phyloP scores from a whole-genome alignment of 1,140 invertebrate species.

The Platyscapa corneri region DNA sequence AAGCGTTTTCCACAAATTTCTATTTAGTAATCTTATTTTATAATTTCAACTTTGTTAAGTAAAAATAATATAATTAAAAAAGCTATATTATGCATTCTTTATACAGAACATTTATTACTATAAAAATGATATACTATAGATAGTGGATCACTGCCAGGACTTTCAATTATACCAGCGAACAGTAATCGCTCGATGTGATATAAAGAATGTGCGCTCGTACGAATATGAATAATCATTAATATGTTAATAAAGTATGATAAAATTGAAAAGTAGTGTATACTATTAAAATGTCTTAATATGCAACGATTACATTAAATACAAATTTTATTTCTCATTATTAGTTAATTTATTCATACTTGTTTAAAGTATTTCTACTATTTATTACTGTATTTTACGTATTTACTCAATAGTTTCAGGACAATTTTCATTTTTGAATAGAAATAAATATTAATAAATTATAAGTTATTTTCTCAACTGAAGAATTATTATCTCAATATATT shows the following conservation, averaged over 20 bases:
- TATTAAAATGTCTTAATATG: not conserved
- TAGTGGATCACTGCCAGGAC: conserved; percentile 50
- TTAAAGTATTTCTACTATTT: not conserved
- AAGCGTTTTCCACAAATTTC: conserved; percentile 8
- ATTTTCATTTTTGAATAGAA: not conserved
- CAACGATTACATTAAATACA: not conserved
- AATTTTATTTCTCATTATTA: not conserved
- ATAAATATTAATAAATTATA: not conserved
- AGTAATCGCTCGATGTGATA: conserved; percentile 51
- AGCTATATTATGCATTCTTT: conserved; percentile 39
- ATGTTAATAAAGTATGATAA: not conserved
- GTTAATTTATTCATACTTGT: not conserved
- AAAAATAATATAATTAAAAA: conserved; percentile 40
- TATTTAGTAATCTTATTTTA: conserved; percentile 48
- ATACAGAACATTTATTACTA: conserved; percentile 32
- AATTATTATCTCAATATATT: conserved; percentile 2
- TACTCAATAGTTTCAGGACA: not conserved
- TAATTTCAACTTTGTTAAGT: conserved; percentile 31
- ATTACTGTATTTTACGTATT: not conserved
- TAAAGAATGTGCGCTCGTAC: conserved; percentile 22
- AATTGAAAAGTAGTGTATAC: not conserved
- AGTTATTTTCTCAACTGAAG: not conserved
- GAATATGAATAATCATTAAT: not conserved
- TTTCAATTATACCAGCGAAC: conserved; percentile 31
- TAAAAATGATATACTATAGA: conserved; percentile 34